Evolutionary conservation across 2,797 vertebrate genomes (phyloP).

Genomic region (Schizothorax lantsangensis): DNA sequence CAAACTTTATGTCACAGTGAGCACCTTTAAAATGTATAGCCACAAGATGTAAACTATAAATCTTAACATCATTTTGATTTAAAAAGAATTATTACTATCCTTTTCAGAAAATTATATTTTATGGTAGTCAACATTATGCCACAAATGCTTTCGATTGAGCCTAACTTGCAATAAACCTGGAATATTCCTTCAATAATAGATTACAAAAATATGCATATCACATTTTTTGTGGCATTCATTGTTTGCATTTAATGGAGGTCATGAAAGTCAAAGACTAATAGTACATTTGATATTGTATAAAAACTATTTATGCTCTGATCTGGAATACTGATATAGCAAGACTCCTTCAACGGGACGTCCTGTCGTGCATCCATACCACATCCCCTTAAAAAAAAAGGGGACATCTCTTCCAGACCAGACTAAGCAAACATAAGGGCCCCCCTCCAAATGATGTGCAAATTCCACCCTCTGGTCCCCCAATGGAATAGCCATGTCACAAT

Average conservation of each 20-base stretch:
- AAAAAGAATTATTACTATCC: background rate
- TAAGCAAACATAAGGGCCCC: conserved; percentile 46
- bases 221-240: background rate
- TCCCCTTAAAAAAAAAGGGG: background rate
- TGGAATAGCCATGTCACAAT: conserved; percentile 79
- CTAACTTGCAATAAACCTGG: background rate
- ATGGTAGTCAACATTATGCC: background rate
- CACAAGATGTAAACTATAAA: background rate
- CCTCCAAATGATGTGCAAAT: conserved; percentile 70
- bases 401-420: conserved; percentile 16
- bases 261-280: background rate
- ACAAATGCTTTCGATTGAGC: background rate
- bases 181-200: background rate
- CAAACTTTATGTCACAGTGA: background rate
- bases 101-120: background rate
- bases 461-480: conserved; percentile 70
- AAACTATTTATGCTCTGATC: background rate
- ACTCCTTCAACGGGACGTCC: conserved; percentile 27
- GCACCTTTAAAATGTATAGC: background rate
- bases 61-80: background rate
- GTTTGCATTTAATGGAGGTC: background rate
- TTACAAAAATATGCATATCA: background rate
- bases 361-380: background rate
- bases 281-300: background rate
- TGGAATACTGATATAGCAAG: background rate